Evolutionary conservation across 2,797 vertebrate genomes (phyloP), one percentile per base, ranked within the genome.

Genomic region (Pangasius mekongensis): DNA sequence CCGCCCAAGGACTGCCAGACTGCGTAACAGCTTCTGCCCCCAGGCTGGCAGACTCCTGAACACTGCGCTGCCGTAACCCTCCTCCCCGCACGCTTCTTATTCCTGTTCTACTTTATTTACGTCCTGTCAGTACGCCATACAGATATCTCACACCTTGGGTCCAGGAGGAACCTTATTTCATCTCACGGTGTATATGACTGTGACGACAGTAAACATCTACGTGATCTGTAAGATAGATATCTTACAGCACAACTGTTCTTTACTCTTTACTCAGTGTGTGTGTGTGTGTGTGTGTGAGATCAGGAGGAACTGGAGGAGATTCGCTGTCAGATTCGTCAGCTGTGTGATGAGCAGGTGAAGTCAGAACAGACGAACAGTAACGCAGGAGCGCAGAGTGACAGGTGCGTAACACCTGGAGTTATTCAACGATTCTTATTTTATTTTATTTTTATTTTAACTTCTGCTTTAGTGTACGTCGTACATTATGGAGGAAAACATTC

Each of bases 251-350:
- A 71, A 16, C 47, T 54, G n/a, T 80, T 22, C 22, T 47, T 47
- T 30, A 39, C 3, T 30, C 13, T 60, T 30, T 58, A 3, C 36
- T 62, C 18, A 4, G 22, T 69, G 5, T 86, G 22, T 89, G 52
- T 76, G 66, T 83, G 52, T 52, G 30, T 49, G 18, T 24, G 33
- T 74, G 56, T 58, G 13, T 43, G 27, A 47, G 47, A n/a, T 67
- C 91, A 97, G 96, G 95, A 96, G 16, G 96, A 97, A n/a, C 93
- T 97, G 0, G 93, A 93, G 30, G 94, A 92, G 84, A 93, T 96
- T 90, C 93, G 89, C 39, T 89, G 92, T 92, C 95, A 96, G 90
- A 92, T 97, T 49, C 24, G 93, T 80, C 95, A 95, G 89, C 90
- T 96, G 83, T 91, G 94, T 91, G 90, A 90, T 39, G 93, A 91